Evolutionary conservation across 1,140 invertebrate species (phyloP).

Genomic region (Berghia stephanieae): DNA sequence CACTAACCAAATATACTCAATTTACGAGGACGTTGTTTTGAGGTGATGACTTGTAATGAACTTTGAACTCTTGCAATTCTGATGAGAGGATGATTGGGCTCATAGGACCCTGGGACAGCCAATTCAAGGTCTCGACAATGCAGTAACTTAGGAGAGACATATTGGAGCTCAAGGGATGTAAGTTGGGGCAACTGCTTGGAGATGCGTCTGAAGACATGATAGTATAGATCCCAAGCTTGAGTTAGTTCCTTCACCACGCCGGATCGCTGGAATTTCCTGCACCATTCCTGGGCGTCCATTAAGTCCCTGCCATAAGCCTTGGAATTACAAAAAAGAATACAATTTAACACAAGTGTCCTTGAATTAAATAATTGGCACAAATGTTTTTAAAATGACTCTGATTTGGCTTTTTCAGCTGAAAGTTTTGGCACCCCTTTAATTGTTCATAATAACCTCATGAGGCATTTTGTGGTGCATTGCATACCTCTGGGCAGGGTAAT

Average conservation of each 20-base stretch:
- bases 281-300: slow-evolving; percentile 93
- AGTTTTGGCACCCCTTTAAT: too few species aligned
- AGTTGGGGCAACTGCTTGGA: slow-evolving; percentile 86
- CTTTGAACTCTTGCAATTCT: slow-evolving; percentile 88
- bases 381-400: too few species aligned
- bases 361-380: neutral
- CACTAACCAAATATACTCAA: slow-evolving; percentile 84
- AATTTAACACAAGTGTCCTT: neutral
- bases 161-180: slow-evolving; percentile 83
- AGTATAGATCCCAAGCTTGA: slow-evolving; percentile 99
- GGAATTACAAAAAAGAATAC: too few species aligned
- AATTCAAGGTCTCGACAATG: slow-evolving; percentile 90
- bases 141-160: slow-evolving; percentile 92
- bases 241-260: slow-evolving; percentile 90
- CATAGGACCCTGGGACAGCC: slow-evolving; percentile 93
- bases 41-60: slow-evolving; percentile 90
- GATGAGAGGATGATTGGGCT: slow-evolving; percentile 85
- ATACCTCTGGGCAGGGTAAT: too few species aligned
- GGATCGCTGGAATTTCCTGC: slow-evolving; percentile 83
- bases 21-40: slow-evolving; percentile 96
- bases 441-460: too few species aligned
- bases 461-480: too few species aligned
- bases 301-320: slow-evolving; percentile 90
- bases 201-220: slow-evolving; percentile 96
- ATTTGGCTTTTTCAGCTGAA: too few species aligned